Evolutionary conservation across 2,888 invertebrate species (phyloP).

Genomic region (Linnaemya tessellans): DNA sequence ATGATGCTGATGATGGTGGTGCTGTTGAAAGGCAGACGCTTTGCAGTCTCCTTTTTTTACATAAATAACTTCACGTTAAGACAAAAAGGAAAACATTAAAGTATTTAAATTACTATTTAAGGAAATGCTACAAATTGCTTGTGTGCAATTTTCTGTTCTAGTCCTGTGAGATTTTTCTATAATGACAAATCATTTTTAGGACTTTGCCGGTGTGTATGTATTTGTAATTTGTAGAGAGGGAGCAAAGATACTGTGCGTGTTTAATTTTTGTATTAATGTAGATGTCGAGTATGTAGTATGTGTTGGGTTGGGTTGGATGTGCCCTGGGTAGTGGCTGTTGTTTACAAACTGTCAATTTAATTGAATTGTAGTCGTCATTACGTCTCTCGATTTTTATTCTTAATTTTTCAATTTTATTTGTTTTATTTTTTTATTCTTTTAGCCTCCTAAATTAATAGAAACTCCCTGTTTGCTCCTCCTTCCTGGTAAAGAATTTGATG

Average conservation of each 20-base stretch:
- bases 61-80: slow-evolving; percentile 8
- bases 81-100: slow-evolving; percentile 48
- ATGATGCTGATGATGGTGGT: slow-evolving; percentile 2
- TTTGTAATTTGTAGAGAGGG: neutral
- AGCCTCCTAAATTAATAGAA: slow-evolving; percentile 63
- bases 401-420: slow-evolving; percentile 76
- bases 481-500: neutral
- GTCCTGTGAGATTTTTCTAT: slow-evolving; percentile 59
- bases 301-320: neutral
- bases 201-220: slow-evolving; percentile 10
- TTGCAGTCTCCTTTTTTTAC: neutral
- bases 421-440: slow-evolving; percentile 18
- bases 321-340: neutral
- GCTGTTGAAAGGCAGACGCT: neutral
- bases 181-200: slow-evolving; percentile 58
- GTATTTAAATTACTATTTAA: slow-evolving; percentile 56
- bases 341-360: slow-evolving; percentile 78
- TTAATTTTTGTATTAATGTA: neutral
- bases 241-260: slow-evolving; percentile 19
- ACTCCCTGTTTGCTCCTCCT: slow-evolving; percentile 39
- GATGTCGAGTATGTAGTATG: neutral
- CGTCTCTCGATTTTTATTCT: slow-evolving; percentile 65
- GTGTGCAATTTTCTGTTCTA: slow-evolving; percentile 14
- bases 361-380: slow-evolving; percentile 77
- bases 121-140: slow-evolving; percentile 45